Evolutionary conservation across 1,140 invertebrate genomes (phyloP).

Genomic region (Rhyzopertha dominica): DNA sequence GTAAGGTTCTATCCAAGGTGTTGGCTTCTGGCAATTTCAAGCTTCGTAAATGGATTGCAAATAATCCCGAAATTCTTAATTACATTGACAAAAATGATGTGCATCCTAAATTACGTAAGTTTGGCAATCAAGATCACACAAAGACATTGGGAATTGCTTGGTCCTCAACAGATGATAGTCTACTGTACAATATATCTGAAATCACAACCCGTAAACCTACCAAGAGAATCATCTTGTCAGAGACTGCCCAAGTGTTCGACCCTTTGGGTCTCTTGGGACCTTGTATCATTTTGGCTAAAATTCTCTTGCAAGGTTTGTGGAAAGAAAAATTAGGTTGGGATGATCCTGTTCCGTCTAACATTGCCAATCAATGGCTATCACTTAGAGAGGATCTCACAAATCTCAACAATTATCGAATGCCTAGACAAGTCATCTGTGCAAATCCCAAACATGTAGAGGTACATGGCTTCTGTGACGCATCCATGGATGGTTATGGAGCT

Average conservation of each 20-base stretch:
- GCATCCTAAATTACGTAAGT: too few species aligned
- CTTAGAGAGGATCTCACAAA: too few species aligned
- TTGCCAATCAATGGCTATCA: conserved; percentile 15
- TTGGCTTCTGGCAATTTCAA: conserved; percentile 25
- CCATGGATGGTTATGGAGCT: conserved; percentile 35
- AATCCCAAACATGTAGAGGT: conserved; percentile 19
- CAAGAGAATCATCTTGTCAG: conserved; percentile 24
- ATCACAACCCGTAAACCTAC: conserved; percentile 5
- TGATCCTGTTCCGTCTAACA: conserved; percentile 28
- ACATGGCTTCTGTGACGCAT: conserved; percentile 39
- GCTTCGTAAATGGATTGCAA: conserved; percentile 44
- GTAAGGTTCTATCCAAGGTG: conserved; percentile 13
- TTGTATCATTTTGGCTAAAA: conserved; percentile 34
- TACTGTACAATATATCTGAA: too few species aligned
- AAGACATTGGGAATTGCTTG: conserved; percentile 22
- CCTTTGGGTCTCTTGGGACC: conserved; percentile 32
- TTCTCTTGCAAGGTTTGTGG: conserved; percentile 41
- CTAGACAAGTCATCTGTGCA: too few species aligned
- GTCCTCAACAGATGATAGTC: conserved; percentile 9
- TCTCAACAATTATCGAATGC: too few species aligned
- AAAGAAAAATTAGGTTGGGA: conserved; percentile 37
- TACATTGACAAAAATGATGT: too few species aligned
- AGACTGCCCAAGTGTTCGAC: conserved; percentile 28
- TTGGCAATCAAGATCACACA: conserved; percentile 3
- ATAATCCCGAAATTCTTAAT: conserved; percentile 16